phyloP scores from a whole-genome alignment of 2,113 vertebrate species.

The Rhineura floridana region DNA sequence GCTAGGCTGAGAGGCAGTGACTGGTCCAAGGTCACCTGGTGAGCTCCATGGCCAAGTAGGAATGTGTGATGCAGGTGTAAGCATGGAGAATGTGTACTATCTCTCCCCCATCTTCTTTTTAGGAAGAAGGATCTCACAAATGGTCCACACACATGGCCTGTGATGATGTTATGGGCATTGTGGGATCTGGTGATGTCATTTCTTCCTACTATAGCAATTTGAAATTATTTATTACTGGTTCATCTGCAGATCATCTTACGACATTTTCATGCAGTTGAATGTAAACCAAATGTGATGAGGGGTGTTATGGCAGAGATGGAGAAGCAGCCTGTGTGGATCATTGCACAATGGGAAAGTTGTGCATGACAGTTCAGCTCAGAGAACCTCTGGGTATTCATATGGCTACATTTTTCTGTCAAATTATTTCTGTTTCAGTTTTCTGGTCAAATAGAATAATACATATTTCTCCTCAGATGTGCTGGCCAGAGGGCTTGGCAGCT shows the following conservation, averaged over 20 bases:
- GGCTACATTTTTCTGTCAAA: slow-evolving; percentile 18
- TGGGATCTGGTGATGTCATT: background rate
- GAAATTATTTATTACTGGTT: slow-evolving; percentile 12
- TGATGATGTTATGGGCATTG: background rate
- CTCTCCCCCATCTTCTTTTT: background rate
- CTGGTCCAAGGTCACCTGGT: too few relatives aligned
- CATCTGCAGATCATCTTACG: background rate
- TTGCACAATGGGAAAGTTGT: slow-evolving; percentile 17
- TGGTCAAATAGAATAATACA: slow-evolving; percentile 34
- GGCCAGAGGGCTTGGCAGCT: slow-evolving; percentile 39
- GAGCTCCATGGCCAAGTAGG: background rate
- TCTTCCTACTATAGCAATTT: slow-evolving; percentile 26
- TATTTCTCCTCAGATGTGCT: too few relatives aligned
- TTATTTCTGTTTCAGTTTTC: slow-evolving; percentile 55
- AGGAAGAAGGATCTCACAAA: background rate
- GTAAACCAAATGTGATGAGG: background rate
- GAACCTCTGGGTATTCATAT: slow-evolving; percentile 19
- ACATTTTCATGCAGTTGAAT: background rate
- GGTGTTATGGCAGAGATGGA: slow-evolving; percentile 26
- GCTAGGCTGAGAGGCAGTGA: too few relatives aligned
- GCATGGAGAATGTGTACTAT: background rate
- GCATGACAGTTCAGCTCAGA: slow-evolving; percentile 19
- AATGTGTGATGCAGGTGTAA: background rate
- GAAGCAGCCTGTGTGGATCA: slow-evolving; percentile 11
- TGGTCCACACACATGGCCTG: background rate